Percentiles rank a stretch among this genome's conserved stretches.
Evolutionary conservation across 1,140 invertebrate genomes (phyloP).

Genomic region (Drosophila asahinai): DNA sequence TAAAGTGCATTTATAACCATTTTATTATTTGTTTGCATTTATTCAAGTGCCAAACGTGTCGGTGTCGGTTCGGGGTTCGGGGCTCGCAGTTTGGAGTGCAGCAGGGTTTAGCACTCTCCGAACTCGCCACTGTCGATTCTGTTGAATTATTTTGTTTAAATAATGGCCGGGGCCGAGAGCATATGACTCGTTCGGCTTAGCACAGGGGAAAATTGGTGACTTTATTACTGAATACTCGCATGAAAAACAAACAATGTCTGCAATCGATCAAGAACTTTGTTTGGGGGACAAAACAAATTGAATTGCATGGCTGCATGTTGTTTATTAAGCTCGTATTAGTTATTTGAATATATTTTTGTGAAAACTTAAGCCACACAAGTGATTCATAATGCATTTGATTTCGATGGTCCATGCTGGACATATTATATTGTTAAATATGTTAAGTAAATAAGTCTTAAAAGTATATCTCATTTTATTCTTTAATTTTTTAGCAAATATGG

Average conservation of each 20-base stretch:
- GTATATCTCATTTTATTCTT: background rate
- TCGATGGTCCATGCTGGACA: background rate
- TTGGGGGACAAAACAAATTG: conserved; percentile 22
- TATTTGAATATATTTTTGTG: conserved; percentile 8
- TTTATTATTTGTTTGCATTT: conserved; percentile 68
- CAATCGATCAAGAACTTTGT: conserved; percentile 30
- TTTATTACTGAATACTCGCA: conserved; percentile 38
- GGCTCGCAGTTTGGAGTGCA: background rate
- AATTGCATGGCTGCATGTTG: conserved; percentile 6
- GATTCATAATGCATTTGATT: background rate
- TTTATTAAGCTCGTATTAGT: conserved; percentile 29
- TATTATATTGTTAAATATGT: too few species aligned
- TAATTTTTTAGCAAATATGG: too few species aligned
- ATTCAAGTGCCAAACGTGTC: conserved; percentile 48
- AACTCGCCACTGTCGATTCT: conserved; percentile 26
- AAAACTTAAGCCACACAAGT: conserved; percentile 1
- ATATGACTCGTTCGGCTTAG: conserved; percentile 25
- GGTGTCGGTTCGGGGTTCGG: conserved; percentile 1
- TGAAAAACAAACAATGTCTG: conserved; percentile 24
- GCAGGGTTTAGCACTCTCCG: conserved; percentile 39
- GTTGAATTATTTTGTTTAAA: conserved; percentile 59
- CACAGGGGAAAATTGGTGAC: conserved; percentile 39
- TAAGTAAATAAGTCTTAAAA: background rate
- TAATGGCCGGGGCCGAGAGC: conserved; percentile 29
- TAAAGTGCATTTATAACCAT: conserved; percentile 68